Conservation (phyloP, 2,888 invertebrate genomes). For the Zeuzera pyrina region DNA sequence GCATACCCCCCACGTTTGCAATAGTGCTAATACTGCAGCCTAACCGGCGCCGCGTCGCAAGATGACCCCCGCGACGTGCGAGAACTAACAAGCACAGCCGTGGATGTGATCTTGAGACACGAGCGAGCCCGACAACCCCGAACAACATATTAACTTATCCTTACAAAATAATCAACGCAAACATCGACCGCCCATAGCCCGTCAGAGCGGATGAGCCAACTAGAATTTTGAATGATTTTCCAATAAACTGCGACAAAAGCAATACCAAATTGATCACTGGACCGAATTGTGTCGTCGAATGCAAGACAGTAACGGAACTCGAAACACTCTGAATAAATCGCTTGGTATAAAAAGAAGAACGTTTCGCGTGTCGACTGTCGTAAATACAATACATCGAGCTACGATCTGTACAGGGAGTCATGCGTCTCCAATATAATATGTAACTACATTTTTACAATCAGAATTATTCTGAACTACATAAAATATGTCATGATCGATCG, state of each 20-base stretch:
- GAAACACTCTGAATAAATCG: constrained; percentile 64
- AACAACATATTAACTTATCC: constrained; percentile 40
- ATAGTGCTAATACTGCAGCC: constrained; percentile 32
- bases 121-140: constrained; percentile 13
- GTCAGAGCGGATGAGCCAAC: constrained; percentile 30
- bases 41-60: constrained; percentile 15
- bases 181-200: constrained; percentile 24
- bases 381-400: constrained; percentile 53
- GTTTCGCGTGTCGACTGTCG: constrained; percentile 43
- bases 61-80: constrained; percentile 2
- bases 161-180: constrained; percentile 56
- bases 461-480: constrained; percentile 53
- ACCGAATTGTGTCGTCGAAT: constrained; percentile 52
- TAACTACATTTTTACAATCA: constrained; percentile 53
- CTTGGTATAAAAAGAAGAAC: constrained; percentile 43
- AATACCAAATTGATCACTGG: constrained; percentile 22
- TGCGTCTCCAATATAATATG: constrained; percentile 33
- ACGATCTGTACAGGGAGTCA: constrained; percentile 48
- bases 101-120: constrained; percentile 7
- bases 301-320: constrained; percentile 65
- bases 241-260: constrained; percentile 26
- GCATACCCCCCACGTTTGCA: constrained; percentile 42
- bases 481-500: constrained; percentile 64
- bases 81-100: neutral
- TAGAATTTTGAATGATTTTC: constrained; percentile 44